Evolutionary conservation across 2,113 vertebrate genomes (phyloP).

Genomic region (Sinocyclocheilus maitianheensis): DNA sequence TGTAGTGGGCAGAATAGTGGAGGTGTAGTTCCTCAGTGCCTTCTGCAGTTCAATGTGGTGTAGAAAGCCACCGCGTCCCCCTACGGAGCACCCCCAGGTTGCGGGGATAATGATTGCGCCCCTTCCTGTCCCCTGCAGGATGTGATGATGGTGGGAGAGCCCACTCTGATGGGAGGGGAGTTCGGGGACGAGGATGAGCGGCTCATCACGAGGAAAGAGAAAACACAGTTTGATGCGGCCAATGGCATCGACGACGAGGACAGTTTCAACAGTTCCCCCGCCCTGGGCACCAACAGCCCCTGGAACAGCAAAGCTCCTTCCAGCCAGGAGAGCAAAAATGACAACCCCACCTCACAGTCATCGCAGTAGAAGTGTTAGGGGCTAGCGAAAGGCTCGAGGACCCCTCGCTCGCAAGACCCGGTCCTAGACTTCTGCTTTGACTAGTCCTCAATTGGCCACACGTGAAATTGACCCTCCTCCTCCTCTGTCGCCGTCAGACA

Average conservation of each 20-base stretch:
- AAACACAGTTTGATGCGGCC: conserved; percentile 94
- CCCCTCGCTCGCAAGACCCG: conserved; percentile 15
- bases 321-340: conserved; percentile 99
- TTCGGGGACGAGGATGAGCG: conserved; percentile 99
- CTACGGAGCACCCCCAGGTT: conserved; percentile 67
- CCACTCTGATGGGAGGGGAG: conserved; percentile 99
- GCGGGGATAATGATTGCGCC: conserved; percentile 99
- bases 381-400: conserved; percentile 62
- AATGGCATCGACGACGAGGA: conserved; percentile 98
- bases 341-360: conserved; percentile 94
- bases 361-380: conserved; percentile 86
- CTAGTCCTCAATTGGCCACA: conserved; percentile 26
- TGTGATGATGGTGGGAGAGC: conserved; percentile 99
- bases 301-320: conserved; percentile 99
- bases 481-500: not conserved
- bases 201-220: conserved; percentile 99
- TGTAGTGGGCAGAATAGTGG: conserved; percentile 17
- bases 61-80: conserved; percentile 59
- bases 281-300: conserved; percentile 94
- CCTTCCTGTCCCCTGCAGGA: conserved; percentile 98
- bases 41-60: conserved; percentile 38
- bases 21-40: conserved; percentile 37
- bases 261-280: conserved; percentile 99
- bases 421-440: conserved; percentile 31
- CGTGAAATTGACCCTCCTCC: conserved; percentile 19